Conservation (phyloP, 2,113 vertebrate species). For the Petrocephalus zakoni region DNA sequence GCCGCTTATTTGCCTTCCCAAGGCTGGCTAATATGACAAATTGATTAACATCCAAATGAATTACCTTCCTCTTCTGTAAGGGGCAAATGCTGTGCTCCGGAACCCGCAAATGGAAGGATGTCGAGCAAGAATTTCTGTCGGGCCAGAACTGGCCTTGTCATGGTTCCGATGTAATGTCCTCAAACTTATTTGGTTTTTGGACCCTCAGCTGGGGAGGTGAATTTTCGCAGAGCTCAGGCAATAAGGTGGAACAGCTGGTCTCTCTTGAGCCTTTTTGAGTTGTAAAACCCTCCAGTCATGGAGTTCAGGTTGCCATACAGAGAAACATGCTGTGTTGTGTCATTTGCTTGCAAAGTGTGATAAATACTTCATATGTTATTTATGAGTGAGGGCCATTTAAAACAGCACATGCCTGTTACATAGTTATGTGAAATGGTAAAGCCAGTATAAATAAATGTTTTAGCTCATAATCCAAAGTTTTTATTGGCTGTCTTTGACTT, state of each 20-base stretch:
- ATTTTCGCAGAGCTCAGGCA: neutral
- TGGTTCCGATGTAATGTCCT: neutral
- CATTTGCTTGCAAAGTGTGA: neutral
- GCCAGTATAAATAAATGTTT: neutral
- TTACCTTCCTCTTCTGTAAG: constrained; percentile 15
- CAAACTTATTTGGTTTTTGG: neutral
- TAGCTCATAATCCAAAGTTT: neutral
- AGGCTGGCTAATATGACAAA: constrained; percentile 19
- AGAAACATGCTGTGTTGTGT: neutral
- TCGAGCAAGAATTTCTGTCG: neutral
- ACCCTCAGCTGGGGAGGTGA: neutral
- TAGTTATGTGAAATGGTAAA: neutral
- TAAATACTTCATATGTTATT: neutral
- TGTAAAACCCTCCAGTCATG: neutral
- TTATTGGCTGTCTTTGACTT: neutral
- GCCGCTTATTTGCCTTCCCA: constrained; percentile 12
- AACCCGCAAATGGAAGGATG: neutral
- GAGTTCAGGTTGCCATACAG: neutral
- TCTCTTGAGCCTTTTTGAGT: neutral
- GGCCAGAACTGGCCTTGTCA: neutral
- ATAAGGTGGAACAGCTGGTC: neutral
- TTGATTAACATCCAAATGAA: constrained; percentile 38
- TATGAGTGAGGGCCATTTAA: neutral
- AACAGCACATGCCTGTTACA: neutral
- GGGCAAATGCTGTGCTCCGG: neutral